phyloP scores from a whole-genome alignment of 2,797 vertebrate species.

The Acanthurus tractus region DNA sequence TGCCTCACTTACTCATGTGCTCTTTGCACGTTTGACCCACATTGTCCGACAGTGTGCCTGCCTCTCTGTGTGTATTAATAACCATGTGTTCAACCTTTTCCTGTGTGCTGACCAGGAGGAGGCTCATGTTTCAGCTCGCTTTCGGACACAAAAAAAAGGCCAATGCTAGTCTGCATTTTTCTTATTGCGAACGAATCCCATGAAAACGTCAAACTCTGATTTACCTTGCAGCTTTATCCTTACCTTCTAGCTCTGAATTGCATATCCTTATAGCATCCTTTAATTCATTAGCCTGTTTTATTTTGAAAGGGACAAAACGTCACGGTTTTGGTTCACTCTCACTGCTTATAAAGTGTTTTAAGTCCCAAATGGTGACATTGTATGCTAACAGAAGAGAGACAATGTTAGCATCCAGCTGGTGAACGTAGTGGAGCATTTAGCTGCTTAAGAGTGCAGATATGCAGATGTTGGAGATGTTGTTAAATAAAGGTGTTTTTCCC shows the following conservation, averaged over 20 bases:
- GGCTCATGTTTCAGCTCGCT: constrained; percentile 51
- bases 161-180: neutral
- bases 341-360: neutral
- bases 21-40: constrained; percentile 75
- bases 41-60: constrained; percentile 58
- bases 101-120: constrained; percentile 51
- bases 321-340: neutral
- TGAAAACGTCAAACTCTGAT: neutral
- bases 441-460: neutral
- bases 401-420: too few species aligned
- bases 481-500: neutral
- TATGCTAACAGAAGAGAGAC: neutral
- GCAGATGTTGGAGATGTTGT: too few species aligned
- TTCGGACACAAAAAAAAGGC: constrained; percentile 26
- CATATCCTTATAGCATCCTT: too few species aligned
- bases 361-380: neutral
- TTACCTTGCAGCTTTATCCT: neutral
- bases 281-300: too few species aligned
- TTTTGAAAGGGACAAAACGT: neutral
- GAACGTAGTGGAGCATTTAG: neutral
- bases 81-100: constrained; percentile 50
- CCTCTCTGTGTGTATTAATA: constrained; percentile 70
- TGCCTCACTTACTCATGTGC: constrained; percentile 64
- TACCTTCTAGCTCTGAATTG: too few species aligned
- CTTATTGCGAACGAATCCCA: neutral